Evolutionary conservation across 1,140 invertebrate genomes (phyloP).

Genomic region (Bicyclus anynana): DNA sequence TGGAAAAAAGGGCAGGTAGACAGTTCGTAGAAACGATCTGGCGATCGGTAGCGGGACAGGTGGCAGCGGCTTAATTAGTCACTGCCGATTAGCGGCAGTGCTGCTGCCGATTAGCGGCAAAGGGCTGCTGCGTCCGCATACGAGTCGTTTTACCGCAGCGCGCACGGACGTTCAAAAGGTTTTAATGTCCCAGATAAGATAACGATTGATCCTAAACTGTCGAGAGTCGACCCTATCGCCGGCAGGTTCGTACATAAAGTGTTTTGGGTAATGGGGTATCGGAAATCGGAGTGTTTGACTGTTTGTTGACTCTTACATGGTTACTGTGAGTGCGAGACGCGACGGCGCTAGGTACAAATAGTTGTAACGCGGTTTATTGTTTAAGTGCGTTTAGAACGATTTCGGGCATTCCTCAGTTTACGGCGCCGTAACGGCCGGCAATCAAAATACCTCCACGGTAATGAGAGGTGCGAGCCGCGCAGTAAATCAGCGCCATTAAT

Average conservation of each 20-base stretch:
- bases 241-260: too few species aligned
- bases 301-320: too few species aligned
- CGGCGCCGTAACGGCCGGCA: conserved; percentile 17
- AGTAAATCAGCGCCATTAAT: conserved; percentile 42
- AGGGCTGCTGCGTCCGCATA: not conserved
- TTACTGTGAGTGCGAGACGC: too few species aligned
- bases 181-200: conserved; percentile 22
- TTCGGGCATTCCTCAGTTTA: conserved; percentile 17
- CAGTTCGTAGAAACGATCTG: conserved; percentile 8
- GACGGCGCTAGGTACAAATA: conserved; percentile 13
- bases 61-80: conserved; percentile 14
- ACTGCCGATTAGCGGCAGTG: not conserved
- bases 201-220: not conserved
- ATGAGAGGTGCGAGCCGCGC: conserved; percentile 21
- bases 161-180: not conserved
- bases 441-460: conserved; percentile 30
- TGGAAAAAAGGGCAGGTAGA: not conserved
- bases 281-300: too few species aligned
- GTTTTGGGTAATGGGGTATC: too few species aligned
- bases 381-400: conserved; percentile 12
- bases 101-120: not conserved
- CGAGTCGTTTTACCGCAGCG: not conserved
- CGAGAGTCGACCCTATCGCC: too few species aligned
- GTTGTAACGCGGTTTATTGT: conserved; percentile 12
- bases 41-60: conserved; percentile 12